These are phyloP conservation scores for Echeneis naucrates DNA, from an alignment of 2,797 vertebrate genomes.

Conservation along the genomic window DNA sequence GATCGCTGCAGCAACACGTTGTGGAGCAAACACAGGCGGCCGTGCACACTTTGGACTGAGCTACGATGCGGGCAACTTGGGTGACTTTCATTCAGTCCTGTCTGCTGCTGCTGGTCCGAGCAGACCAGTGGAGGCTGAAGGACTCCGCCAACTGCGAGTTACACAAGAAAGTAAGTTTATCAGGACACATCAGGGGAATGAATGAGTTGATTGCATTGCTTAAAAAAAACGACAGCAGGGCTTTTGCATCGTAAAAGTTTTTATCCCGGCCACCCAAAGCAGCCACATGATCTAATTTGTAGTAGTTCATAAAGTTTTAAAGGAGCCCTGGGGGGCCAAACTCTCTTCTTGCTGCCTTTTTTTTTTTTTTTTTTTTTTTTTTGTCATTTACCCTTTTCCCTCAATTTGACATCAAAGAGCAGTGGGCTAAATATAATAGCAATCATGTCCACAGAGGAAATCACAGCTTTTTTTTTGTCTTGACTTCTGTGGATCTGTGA, in stretches of 20 bases:
- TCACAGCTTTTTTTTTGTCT: not conserved
- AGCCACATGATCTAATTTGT: not conserved
- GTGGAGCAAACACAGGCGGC: conserved; percentile 24
- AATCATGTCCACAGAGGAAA: not conserved
- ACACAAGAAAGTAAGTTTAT: conserved; percentile 84
- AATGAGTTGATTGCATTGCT: fast-evolving
- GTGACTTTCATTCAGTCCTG: conserved; percentile 81
- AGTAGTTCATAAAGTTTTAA: not conserved
- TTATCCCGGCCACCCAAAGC: not conserved
- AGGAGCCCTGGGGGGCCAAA: not conserved
- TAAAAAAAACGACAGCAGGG: not conserved
- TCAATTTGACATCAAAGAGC: not conserved
- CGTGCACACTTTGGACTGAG: conserved; percentile 44
- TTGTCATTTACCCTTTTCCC: not conserved
- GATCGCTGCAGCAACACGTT: conserved; percentile 20
- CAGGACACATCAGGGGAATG: not conserved
- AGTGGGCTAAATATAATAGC: not conserved
- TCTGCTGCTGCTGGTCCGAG: conserved; percentile 83
- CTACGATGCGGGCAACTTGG: conserved; percentile 83
- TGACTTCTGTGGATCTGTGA: not conserved
- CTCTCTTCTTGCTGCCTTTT: not conserved
- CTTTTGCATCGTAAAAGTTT: not conserved
- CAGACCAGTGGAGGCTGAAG: conserved; percentile 79
- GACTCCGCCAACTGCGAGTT: conserved; percentile 82
- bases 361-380: too few relatives aligned